Evolutionary conservation across 2,113 vertebrate genomes (phyloP), one percentile per base, ranked within the genome.

Genomic region (Eurystomus gularis): DNA sequence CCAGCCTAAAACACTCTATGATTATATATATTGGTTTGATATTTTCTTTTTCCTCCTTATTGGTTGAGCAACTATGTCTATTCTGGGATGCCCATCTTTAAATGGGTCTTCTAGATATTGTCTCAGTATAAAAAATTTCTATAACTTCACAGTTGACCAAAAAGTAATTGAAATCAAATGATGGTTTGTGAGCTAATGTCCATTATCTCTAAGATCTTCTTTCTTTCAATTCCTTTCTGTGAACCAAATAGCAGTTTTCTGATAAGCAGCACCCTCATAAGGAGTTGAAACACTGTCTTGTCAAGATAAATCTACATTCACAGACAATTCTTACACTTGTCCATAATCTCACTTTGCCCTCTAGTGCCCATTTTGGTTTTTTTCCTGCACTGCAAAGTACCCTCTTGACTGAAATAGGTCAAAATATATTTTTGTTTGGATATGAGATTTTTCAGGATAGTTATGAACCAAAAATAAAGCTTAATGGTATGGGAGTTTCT

Each of bases 331-430:
- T 75, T 75, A 37, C 6, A 48, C 54, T 85, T 70, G 68, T 86
- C 78, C 77, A 31, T 61, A 93, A 87, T 84, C 91, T 90, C 72
- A 79, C 78, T 96, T 96, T 94, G 97, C 97, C 96, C 95, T 91
- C 97, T 97, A 96, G 93, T 86, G 96, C 49, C 54, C 65, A 19
- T 40, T 86, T 33, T 40, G 17, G 0, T 6, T 57, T 86, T n/a
- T 51, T 61, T 49, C 10, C 35, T 9, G 3, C 11, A n/a, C 25
- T 57, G n/a, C 28, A 23, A 77, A 68, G 13, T 39, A 80, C 11
- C 6, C 13, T 10, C 10, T 39, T 54, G 49, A 39, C 26, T 64
- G 80, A 83, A 78, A 44, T 37, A 25, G 0, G 3, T 44, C 13
- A 48, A 55, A 82, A 25, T 4, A 10, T 26, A 6, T 13, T 54